Evolutionary conservation across 2,113 vertebrate genomes (phyloP).

Genomic region (Anhinga rufa): DNA sequence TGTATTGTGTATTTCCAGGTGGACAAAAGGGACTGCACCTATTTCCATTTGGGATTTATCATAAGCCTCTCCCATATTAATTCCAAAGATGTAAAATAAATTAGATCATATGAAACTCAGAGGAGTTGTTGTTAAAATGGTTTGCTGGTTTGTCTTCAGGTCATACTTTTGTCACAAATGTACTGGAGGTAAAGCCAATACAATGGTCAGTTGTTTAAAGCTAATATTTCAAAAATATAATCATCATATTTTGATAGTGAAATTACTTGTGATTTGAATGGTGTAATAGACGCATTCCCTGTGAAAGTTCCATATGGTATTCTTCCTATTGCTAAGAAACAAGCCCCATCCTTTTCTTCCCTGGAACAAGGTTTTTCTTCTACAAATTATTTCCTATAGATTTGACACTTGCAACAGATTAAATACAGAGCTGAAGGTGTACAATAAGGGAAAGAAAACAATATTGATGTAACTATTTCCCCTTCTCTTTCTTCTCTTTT

Average conservation of each 20-base stretch:
- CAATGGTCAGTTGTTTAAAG: not conserved
- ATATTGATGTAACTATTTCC: not conserved
- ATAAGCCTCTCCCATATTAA: not conserved
- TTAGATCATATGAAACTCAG: not conserved
- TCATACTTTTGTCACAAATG: not conserved
- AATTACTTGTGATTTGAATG: not conserved
- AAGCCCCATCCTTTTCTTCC: not conserved
- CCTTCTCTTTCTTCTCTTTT: not conserved
- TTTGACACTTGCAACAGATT: not conserved
- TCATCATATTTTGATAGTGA: not conserved
- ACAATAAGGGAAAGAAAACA: not conserved
- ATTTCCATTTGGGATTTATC: conserved; percentile 2
- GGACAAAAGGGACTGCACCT: not conserved
- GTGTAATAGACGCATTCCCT: not conserved
- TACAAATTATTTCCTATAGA: not conserved
- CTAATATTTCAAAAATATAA: not conserved
- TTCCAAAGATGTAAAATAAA: not conserved
- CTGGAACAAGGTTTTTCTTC: not conserved
- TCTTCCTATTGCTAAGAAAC: not conserved
- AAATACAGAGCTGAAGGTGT: not conserved
- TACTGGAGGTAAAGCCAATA: not conserved
- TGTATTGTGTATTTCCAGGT: not conserved
- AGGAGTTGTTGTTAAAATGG: not conserved
- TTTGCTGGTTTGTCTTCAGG: not conserved
- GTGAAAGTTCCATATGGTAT: not conserved